Conservation (phyloP, 2,113 vertebrate species). For the Chiloscyllium plagiosum region DNA sequence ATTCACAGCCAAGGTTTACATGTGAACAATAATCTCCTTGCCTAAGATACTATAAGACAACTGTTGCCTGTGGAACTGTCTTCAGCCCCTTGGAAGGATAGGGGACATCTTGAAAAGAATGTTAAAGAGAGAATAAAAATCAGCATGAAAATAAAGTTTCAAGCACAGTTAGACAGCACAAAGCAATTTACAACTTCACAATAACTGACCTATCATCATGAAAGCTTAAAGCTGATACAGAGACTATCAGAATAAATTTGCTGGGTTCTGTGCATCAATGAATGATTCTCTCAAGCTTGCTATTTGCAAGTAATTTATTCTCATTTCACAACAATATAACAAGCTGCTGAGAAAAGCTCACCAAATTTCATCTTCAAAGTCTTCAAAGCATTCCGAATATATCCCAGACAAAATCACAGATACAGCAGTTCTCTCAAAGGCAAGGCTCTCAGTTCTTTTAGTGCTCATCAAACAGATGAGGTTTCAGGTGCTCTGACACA, state of each 20-base stretch:
- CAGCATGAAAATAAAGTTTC: not conserved
- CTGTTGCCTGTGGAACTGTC: not conserved
- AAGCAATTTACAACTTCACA: not conserved
- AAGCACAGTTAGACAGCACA: not conserved
- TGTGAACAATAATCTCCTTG: not conserved
- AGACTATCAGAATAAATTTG: not conserved
- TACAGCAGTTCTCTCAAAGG: too few species aligned
- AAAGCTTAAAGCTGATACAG: not conserved
- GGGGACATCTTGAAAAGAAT: not conserved
- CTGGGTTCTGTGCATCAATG: not conserved
- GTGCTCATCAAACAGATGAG: too few species aligned
- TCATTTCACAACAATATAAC: too few species aligned
- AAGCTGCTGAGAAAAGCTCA: too few species aligned
- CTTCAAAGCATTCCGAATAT: too few species aligned
- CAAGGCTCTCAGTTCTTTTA: too few species aligned
- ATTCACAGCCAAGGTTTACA: not conserved
- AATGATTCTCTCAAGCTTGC: not conserved
- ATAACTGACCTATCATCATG: not conserved
- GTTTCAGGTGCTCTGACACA: too few species aligned
- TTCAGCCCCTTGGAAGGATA: not conserved
- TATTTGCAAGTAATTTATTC: too few species aligned
- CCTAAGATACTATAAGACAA: too few species aligned
- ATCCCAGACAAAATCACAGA: too few species aligned
- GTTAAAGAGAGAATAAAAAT: not conserved
- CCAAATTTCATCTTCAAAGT: too few species aligned